These are phyloP conservation scores for Noctua pronuba DNA, from an alignment of 2,888 invertebrate genomes.

Conservation along the genomic window DNA sequence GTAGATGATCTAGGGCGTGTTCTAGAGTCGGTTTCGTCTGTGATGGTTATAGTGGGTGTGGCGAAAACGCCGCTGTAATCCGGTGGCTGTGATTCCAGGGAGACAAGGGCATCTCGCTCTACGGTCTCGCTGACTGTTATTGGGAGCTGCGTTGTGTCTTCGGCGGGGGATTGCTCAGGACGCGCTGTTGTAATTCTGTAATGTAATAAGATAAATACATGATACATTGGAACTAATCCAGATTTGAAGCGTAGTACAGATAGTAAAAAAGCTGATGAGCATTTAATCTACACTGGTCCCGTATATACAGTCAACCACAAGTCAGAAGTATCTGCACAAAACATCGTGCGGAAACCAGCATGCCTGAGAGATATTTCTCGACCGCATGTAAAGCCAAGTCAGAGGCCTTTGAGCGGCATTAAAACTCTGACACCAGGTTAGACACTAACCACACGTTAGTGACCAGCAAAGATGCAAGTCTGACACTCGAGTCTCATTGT, in stretches of 20 bases:
- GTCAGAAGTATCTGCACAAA: neutral
- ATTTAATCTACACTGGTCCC: neutral
- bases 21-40: conserved; percentile 80
- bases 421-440: too few species aligned
- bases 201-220: conserved; percentile 8
- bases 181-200: conserved; percentile 83
- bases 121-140: conserved; percentile 86
- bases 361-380: too few species aligned
- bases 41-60: conserved; percentile 77
- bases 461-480: neutral
- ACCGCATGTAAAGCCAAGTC: too few species aligned
- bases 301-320: neutral
- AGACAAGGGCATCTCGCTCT: conserved; percentile 73
- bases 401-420: too few species aligned
- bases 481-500: neutral
- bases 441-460: neutral
- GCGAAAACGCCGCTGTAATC: conserved; percentile 76
- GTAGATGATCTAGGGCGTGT: conserved; percentile 73
- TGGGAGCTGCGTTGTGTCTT: conserved; percentile 82
- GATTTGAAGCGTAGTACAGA: neutral
- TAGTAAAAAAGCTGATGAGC: neutral
- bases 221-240: neutral
- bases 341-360: too few species aligned
- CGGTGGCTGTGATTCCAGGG: conserved; percentile 73
- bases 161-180: conserved; percentile 70